phyloP scores from a whole-genome alignment of 2,797 vertebrate genomes.

The Florisuga fusca region DNA sequence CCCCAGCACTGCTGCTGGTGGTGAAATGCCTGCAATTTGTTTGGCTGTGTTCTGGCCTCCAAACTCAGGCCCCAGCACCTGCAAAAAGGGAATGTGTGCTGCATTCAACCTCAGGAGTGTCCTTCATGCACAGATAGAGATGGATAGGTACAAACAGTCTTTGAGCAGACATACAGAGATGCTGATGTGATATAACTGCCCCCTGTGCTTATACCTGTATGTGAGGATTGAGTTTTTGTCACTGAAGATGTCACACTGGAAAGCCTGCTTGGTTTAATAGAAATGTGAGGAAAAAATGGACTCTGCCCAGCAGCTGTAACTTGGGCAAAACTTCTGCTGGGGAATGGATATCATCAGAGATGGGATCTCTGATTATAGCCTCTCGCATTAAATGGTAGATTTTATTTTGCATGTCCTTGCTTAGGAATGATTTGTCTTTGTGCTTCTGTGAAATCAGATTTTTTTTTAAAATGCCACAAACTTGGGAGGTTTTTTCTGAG shows the following conservation, averaged over 20 bases:
- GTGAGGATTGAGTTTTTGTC: background rate
- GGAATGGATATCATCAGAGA: conserved; percentile 14
- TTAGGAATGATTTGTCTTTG: conserved; percentile 49
- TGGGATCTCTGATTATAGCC: conserved; percentile 44
- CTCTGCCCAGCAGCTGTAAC: background rate
- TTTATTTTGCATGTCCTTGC: conserved; percentile 24
- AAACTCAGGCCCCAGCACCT: background rate
- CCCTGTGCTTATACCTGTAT: background rate
- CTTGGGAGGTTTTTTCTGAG: conserved; percentile 19
- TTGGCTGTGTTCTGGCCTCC: background rate
- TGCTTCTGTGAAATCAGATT: conserved; percentile 39
- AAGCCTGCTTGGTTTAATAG: background rate
- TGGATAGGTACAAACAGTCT: background rate
- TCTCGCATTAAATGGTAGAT: conserved; percentile 21
- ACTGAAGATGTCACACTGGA: background rate
- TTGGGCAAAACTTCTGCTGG: background rate
- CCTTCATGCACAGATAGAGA: background rate
- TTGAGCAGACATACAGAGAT: no score
- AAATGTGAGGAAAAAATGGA: conserved; percentile 25
- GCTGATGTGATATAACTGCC: background rate
- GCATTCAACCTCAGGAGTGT: background rate
- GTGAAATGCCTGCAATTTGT: background rate
- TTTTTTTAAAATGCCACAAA: background rate
- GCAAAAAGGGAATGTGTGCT: background rate
- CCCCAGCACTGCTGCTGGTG: background rate